Base-by-base conservation (phyloP, 2,888 invertebrate species). In the Philopedon plagiatum region DNA sequence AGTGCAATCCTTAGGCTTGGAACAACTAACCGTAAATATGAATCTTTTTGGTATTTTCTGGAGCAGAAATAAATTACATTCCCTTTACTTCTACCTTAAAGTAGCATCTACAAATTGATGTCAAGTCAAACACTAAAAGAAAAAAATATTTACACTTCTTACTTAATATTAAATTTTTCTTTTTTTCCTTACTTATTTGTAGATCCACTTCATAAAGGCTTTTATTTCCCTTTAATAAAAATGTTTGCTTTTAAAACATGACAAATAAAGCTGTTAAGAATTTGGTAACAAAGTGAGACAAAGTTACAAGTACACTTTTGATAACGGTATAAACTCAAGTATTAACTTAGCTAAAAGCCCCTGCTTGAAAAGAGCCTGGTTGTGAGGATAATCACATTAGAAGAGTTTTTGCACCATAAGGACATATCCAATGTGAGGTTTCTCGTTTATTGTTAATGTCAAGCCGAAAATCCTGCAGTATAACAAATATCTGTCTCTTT, bases 301-400 rank as follows among this genome's bases (percentile, higher is more conserved):
- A 78, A 78, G 77, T 78, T 79, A 76, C 78, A 79, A 79, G 78
- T 78, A 78, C 81, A 81, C 82, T 83, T 81, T 81, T 80, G 81
- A 79, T 82, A 83, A 82, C 79, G 81, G 78, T 80, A 80, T 82
- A 81, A 80, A 80, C 80, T 81, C 79, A 78, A 82, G 82, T 81
- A 80, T 80, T 81, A 83, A 83, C 81, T 82, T 80, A 76, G 81
- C 81, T 83, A 80, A 82, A 83, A 82, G 83, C 83, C 46, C 79
- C 80, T 77, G 78, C 82, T 80, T 78, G 78, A 81, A 76, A 77
- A 78, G 77, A 80, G 78, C 80, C 78, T 78, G 80, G 81, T 80
- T 80, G 79, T 80, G 77, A 76, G 78, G 80, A 80, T 83, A 83
- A 83, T 82, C 80, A 78, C 78, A 81, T 83, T 83, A 83, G 5